Evolutionary conservation across 2,888 invertebrate species (phyloP), one percentile per base, ranked within the genome.

Genomic region (Drosophila lutescens): DNA sequence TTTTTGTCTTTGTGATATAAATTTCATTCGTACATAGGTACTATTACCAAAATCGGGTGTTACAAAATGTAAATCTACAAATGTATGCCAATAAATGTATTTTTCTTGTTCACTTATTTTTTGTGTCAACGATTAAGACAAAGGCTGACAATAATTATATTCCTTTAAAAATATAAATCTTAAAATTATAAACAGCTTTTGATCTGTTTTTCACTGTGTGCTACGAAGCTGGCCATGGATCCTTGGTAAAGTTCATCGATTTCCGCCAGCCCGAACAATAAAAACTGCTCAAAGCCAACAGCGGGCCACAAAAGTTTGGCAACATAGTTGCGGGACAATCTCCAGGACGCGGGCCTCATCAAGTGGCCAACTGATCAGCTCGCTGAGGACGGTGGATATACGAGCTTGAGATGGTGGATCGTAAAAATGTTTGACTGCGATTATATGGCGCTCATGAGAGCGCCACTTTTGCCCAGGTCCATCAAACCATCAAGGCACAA

Each of bases 341-440:
- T 30, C 17, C 58, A 60, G 43, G 70, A 61, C 65, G 17, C 34
- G 36, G 51, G 70, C 15, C 56, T 69, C 70, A 69, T 66, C 66
- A 67, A 81, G 23, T 69, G 53, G 57, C 53, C 71, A 57, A 63
- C 75, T 70, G 67, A 60, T 74, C 76, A 61, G 65, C 63, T 40
- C 32, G 54, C 34, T 12, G 34, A 13, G 34, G 46, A 15, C 53
- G 61, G 44, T 32, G 32, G 46, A 59, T 34, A 49, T 34, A 34
- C 49, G 49, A 34, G 60, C 60, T 57, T 63, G 74, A 12, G 60
- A 26, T 36, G 60, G 30, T 23, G 46, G 82, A 75, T 90, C 89
- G 81, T 88, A 88, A 90, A 88, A 89, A 83, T 88, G 89, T 88
- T 89, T 86, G 76, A 86, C 88, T 88, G 86, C 87, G 81, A 86